Base-by-base conservation (phyloP, 2,888 invertebrate genomes). In the Apamea epomidion region DNA sequence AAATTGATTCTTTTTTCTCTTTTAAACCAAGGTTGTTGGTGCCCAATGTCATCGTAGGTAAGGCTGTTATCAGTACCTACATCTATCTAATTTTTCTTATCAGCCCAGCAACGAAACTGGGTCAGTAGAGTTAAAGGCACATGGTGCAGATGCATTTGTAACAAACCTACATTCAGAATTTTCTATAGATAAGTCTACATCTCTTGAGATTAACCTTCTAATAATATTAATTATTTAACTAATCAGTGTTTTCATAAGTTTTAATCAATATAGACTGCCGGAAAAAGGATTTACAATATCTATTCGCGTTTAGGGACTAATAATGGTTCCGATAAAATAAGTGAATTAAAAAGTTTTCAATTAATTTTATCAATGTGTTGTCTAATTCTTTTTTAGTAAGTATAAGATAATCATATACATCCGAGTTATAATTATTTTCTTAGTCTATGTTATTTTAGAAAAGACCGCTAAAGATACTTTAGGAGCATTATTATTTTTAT, bases 1-100 rank as follows among this genome's bases (percentile, higher is more conserved):
- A 42, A 29, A 54, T 0, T n/a, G 29, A 18, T 21, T 25, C 2
- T 54, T 71, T 69, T 71, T 69, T 21, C 70, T 65, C 51, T 68
- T 75, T 51, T 58, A 29, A 70, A 74, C 87, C 94, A 96, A 96
- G 96, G 96, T 93, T 94, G 90, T 48, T 48, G 75, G 83, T 87
- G 84, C 87, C 92, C 96, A 96, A 96, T 96, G 96, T 94, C 96
- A 95, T 89, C 91, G 91, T 93, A 94, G 93, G 94, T 94, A 94
- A 93, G 90, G 89, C 89, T 91, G 90, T 95, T 96, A 96, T 97
- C 97, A 90, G 70, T 29, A 64, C 60, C 86, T 91, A 91, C 93
- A 94, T 95, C 94, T 95, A 90, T 93, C 93, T 93, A 94, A 93
- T 93, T 94, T 95, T 86, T 92, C 92, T 96, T 96, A 96, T 96